Conservation (phyloP, 2,113 vertebrate species). For the Butorides virescens region DNA sequence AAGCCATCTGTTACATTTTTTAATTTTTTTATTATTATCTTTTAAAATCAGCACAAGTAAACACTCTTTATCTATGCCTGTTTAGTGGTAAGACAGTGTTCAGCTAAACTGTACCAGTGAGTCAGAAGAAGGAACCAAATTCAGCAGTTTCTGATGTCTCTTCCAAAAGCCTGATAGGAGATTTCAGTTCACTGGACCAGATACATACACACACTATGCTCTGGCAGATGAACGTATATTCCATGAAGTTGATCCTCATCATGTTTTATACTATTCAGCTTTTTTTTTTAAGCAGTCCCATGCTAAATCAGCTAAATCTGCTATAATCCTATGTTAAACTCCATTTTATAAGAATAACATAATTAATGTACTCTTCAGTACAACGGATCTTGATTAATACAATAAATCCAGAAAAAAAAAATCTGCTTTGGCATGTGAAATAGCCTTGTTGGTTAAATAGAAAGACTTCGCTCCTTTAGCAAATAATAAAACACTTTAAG, state of each 20-base stretch:
- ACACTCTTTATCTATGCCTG: not conserved
- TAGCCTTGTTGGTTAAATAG: not conserved
- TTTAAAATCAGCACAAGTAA: not conserved
- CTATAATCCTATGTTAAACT: not conserved
- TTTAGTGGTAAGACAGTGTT: not conserved
- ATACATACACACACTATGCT: not conserved
- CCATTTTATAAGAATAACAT: not conserved
- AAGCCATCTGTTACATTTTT: slow-evolving; percentile 4
- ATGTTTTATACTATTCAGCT: not conserved
- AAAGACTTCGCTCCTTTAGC: not conserved
- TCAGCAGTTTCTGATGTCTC: not conserved
- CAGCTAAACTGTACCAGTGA: not conserved
- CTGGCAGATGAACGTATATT: not conserved
- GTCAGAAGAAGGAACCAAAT: not conserved
- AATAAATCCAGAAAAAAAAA: not conserved
- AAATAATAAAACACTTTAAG: not conserved
- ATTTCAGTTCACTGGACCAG: slow-evolving; percentile 3
- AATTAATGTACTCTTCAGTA: not conserved
- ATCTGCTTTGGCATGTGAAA: not conserved
- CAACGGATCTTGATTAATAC: not conserved
- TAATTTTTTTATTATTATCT: not conserved
- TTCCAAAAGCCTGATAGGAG: not conserved
- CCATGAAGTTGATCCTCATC: not conserved
- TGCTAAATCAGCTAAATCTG: not conserved
- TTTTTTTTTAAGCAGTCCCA: not conserved